Evolutionary conservation across 2,797 vertebrate species (phyloP).

Genomic region (Taenioides sp.): DNA sequence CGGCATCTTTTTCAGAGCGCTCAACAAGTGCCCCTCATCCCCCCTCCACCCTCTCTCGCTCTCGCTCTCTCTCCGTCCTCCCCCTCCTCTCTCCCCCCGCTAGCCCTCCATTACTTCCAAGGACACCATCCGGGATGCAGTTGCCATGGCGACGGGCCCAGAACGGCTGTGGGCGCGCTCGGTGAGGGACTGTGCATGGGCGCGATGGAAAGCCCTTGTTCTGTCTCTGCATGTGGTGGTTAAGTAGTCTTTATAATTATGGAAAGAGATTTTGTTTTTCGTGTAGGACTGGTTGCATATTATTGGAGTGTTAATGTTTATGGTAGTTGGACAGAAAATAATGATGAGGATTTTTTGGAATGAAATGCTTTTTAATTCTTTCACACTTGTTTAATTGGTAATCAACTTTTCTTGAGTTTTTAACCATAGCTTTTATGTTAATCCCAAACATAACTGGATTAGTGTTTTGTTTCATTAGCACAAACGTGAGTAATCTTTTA

Average conservation of each 20-base stretch:
- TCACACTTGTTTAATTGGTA: neutral
- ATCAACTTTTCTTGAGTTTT: neutral
- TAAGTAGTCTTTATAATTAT: conserved; percentile 5
- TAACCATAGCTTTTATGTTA: neutral
- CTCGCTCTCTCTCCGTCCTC: conserved; percentile 15
- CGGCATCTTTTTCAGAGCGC: conserved; percentile 55
- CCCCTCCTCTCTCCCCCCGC: conserved; percentile 13
- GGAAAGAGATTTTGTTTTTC: neutral
- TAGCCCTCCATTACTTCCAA: conserved; percentile 78
- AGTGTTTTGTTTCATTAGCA: neutral
- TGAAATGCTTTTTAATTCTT: neutral
- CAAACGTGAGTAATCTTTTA: neutral
- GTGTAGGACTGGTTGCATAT: neutral
- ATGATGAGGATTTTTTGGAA: neutral
- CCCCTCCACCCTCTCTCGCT: conserved; percentile 5
- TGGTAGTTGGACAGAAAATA: neutral
- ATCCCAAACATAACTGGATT: neutral
- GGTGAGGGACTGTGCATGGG: conserved; percentile 70
- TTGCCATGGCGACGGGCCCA: conserved; percentile 81
- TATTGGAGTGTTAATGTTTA: no score
- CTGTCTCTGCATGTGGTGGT: conserved; percentile 23
- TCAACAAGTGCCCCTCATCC: conserved; percentile 68
- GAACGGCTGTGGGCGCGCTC: conserved; percentile 76
- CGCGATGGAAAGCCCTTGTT: conserved; percentile 42
- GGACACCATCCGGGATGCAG: conserved; percentile 79